Evolutionary conservation across 2,113 vertebrate species (phyloP), one percentile per base, ranked within the genome.

Genomic region (Crotalus viridis): DNA sequence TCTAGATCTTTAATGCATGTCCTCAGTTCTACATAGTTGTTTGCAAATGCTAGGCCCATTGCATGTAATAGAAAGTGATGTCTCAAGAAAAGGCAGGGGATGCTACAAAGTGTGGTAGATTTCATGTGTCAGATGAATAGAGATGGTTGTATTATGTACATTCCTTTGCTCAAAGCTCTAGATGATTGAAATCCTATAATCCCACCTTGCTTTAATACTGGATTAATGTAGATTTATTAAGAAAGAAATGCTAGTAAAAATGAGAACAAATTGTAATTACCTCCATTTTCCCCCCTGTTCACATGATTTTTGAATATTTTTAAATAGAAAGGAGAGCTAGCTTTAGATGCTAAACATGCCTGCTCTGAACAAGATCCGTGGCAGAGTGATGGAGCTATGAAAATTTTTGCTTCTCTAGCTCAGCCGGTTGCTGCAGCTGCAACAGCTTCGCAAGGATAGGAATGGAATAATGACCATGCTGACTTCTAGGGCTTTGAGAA

Each of bases 141-240:
- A 95, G 89, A 96, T 95, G 93, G 92, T 69, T 96, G 97, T 97
- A 97, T 97, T 97, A 97, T 95, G 97, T 94, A 96, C 92, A 93
- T 95, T 96, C 90, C 96, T 96, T 97, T 97, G 96, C 97, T 97
- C 95, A 96, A 95, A 97, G 96, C 96, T 96, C 96, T 92, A 97
- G 97, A 97, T 96, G 97, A 97, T 96, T 96, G 96, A 97, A 97
- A 97, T 98, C 97, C 97, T 97, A 97, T 98, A 98, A 98, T 97
- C 97, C 96, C 96, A 0, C 97, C 96, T 94, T 93, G 93, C 96
- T 97, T 97, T 98, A 98, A 98, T 97, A 97, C 97, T 97, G 97
- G 97, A 97, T 97, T 98, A 98, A 97, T 96, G 96, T 97, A 97
- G 97, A 97, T 98, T 97, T 97, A 97, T 97, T 98, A 98, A 97